phyloP scores from a whole-genome alignment of 1,140 invertebrate species.

The silkworm (Bombyx mori) region ASM3026992v2 NC_085119.1:7444501-7445000 shows the following conservation, averaged over 20 bases:
- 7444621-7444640: constrained; percentile 30
- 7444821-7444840: no score
- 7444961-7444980: constrained; percentile 69
- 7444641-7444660: constrained; percentile 9
- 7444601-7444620: constrained; percentile 45
- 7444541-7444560: constrained; percentile 65
- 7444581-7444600: constrained; percentile 39
- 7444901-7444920: constrained; percentile 19
- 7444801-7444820: no score
- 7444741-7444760: no score
- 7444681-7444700: no score
- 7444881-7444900: constrained; percentile 1
- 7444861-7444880: no score
- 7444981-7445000: constrained; percentile 69
- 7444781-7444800: no score
- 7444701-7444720: no score
- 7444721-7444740: no score
- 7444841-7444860: no score
- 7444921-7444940: constrained; percentile 48
- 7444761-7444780: no score
- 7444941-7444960: constrained; percentile 68
- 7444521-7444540: constrained; percentile 64
- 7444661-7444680: no score
- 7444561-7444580: constrained; percentile 36
- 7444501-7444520: constrained; percentile 60